These are phyloP conservation scores for Marasmarcha lunaedactyla DNA, from an alignment of 2,888 invertebrate genomes.

Conservation along the genomic window DNA sequence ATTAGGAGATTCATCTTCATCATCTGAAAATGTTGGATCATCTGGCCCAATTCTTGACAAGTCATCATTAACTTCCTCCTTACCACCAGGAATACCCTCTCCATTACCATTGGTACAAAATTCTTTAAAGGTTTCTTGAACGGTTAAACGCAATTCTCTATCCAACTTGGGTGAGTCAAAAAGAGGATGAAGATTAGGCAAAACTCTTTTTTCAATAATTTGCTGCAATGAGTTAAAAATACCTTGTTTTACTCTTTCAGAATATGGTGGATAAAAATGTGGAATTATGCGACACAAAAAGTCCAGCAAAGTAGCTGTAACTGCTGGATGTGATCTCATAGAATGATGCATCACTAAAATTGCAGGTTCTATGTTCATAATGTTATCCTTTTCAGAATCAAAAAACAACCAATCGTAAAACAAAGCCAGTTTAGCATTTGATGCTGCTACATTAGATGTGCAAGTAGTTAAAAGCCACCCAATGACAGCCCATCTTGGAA, in stretches of 20 bases:
- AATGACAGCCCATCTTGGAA: constrained; percentile 95
- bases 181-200: constrained; percentile 85
- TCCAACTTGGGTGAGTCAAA: constrained; percentile 92
- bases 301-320: constrained; percentile 89
- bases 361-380: constrained; percentile 96
- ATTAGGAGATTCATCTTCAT: constrained; percentile 78
- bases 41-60: constrained; percentile 59
- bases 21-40: constrained; percentile 88
- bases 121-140: constrained; percentile 92
- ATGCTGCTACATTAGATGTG: constrained; percentile 88
- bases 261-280: constrained; percentile 84
- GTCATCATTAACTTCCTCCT: constrained; percentile 54
- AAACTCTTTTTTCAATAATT: constrained; percentile 91
- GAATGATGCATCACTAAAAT: constrained; percentile 95
- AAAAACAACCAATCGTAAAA: constrained; percentile 96
- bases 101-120: constrained; percentile 77
- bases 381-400: constrained; percentile 91
- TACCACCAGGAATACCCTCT: constrained; percentile 58
- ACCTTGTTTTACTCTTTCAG: constrained; percentile 83
- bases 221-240: constrained; percentile 86
- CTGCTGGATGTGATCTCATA: constrained; percentile 90
- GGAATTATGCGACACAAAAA: constrained; percentile 92
- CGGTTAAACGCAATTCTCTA: constrained; percentile 83
- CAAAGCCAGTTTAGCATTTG: constrained; percentile 90
- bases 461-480: constrained; percentile 94